Evolutionary conservation across 2,113 vertebrate species (phyloP), one percentile per base, ranked within the genome.

Genomic region (Cyanoliseus patagonus): DNA sequence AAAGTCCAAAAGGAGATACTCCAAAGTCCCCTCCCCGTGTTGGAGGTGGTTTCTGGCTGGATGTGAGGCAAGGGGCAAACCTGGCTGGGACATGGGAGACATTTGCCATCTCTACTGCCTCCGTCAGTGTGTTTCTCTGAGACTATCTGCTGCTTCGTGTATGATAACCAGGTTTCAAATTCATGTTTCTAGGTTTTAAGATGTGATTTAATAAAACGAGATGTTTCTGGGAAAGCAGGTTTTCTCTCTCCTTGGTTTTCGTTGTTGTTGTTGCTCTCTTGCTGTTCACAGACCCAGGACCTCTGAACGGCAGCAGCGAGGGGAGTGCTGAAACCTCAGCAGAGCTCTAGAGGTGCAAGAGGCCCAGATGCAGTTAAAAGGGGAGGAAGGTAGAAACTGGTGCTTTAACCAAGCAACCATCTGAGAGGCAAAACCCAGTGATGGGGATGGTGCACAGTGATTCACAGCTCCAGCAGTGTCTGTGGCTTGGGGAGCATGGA

Each of bases 131-230:
- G 27, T 80, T 59, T 33, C 75, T 79, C 88, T 76, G 84, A 88
- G 84, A 25, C 59, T 42, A 13, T 59, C 87, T 83, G 84, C 92
- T 95, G 78, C 84, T 94, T 73, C 6, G 11, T 69, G 83, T 94
- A 37, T 73, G 64, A 72, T 59, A 88, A 52, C 39, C 90, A 39
- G 84, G 67, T 77, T 92, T 86, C 9, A 19, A 37, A 24, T 13
- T 0, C 27, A 57, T 64, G 53, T 88, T 92, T 88, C 79, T 69
- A 82, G 79, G 73, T 62, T 91, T 95, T 90, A 86, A 95, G 76
- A 75, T 1, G 22, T 81, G 67, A 62, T 94, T 95, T 92, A 97
- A 96, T 97, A 96, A 97, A 97, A 86, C 70, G 51, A 86, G 72
- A 72, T 0, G 0, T 95, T 93, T 87, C 96, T 94, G 89, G 69